Conservation (phyloP, 2,888 invertebrate species). For the Eucera pruinosa region DNA sequence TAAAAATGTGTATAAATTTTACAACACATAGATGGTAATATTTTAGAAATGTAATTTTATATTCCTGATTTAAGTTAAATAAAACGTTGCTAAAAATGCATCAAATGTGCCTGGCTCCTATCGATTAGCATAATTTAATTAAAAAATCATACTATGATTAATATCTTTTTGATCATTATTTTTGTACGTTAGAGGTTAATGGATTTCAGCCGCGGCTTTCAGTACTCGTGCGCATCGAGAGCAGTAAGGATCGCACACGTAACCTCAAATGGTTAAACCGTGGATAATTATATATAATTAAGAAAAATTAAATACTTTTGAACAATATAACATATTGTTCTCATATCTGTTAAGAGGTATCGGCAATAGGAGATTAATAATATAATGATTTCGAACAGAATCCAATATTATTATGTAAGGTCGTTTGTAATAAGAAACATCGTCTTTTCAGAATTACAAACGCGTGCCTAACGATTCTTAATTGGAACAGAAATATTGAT, state of each 20-base stretch:
- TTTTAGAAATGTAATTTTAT: slow-evolving; percentile 14
- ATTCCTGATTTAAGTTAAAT: not conserved
- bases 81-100: not conserved
- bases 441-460: not conserved
- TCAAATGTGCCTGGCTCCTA: not conserved
- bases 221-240: not conserved
- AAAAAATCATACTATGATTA: slow-evolving; percentile 3
- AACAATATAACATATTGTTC: not conserved
- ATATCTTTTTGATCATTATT: not conserved
- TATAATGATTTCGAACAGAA: not conserved
- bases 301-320: not conserved
- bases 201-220: too few relatives aligned
- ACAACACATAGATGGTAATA: slow-evolving; percentile 14
- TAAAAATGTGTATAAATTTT: slow-evolving; percentile 26
- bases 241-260: not conserved
- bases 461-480: not conserved
- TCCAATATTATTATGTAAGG: not conserved
- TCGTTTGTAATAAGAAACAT: not conserved
- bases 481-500: not conserved
- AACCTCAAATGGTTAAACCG: slow-evolving; percentile 18
- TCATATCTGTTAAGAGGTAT: not conserved
- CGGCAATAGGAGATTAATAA: not conserved
- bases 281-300: not conserved
- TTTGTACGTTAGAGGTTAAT: slow-evolving; percentile 3
- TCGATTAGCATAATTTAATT: not conserved